Evolutionary conservation across 2,888 invertebrate genomes (phyloP).

Genomic region (Mamestra brassicae): DNA sequence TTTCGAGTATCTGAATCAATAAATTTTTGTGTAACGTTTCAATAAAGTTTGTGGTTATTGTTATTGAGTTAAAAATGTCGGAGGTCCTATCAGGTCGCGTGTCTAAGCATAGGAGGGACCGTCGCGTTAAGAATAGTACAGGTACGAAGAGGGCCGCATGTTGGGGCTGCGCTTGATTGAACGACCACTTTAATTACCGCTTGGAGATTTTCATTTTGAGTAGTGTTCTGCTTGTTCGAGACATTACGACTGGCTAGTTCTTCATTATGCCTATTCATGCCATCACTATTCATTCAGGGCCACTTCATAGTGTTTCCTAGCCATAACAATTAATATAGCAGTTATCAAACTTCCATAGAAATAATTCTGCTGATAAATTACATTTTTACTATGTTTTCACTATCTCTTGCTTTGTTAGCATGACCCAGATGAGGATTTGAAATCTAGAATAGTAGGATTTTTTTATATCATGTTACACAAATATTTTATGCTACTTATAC

Average conservation of each 20-base stretch:
- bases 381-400: constrained; percentile 24
- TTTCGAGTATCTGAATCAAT: constrained; percentile 77
- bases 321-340: constrained; percentile 31
- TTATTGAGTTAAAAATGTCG: constrained; percentile 79
- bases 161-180: constrained; percentile 77
- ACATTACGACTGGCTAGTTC: constrained; percentile 62
- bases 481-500: constrained; percentile 16
- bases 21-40: constrained; percentile 68
- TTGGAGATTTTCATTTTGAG: constrained; percentile 73
- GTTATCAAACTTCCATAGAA: constrained; percentile 18
- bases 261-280: constrained; percentile 61
- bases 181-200: constrained; percentile 78
- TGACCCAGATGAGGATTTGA: constrained; percentile 33
- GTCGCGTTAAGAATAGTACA: constrained; percentile 83
- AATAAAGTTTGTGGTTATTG: constrained; percentile 64
- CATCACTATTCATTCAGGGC: constrained; percentile 49
- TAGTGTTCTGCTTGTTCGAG: constrained; percentile 68
- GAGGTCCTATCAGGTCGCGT: constrained; percentile 85
- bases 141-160: constrained; percentile 84
- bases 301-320: constrained; percentile 42
- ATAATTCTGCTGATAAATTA: constrained; percentile 6
- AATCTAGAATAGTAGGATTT: constrained; percentile 20
- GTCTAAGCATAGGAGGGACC: constrained; percentile 83
- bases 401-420: constrained; percentile 37
- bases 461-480: constrained; percentile 8